Evolutionary conservation across 2,797 vertebrate genomes (phyloP), one percentile per base, ranked within the genome.

Genomic region (Neosilurus hyrtlii): DNA sequence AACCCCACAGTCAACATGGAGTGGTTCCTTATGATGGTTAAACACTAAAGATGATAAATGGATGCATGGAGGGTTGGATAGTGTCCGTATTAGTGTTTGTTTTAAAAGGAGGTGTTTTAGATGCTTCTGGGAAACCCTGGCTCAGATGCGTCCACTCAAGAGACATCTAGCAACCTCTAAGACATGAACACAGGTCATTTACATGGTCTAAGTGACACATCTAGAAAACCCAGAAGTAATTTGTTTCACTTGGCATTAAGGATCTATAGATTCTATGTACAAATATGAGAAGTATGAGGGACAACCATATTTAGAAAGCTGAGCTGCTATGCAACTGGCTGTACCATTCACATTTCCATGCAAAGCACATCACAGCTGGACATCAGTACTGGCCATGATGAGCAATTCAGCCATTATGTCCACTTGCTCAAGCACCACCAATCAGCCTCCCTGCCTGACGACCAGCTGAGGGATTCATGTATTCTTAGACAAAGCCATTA

Each of bases 341-440:
- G 51, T 54, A 52, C n/a, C n/a, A 8, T 30, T 22, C 73, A 75
- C 52, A 88, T 86, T 68, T 61, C 74, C 73, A 85, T 84, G 73
- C 76, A 79, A 51, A 82, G 75, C 57, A 26, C 66, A 75, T 80
- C 66, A 79, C 82, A 82, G 86, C 84, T 87, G 84, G 75, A 43
- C 62, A 54, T 81, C 59, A 56, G 62, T 26, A 37, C 37, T 63
- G 80, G 57, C 24, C 51, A 49, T 81, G 79, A 83, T 85, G 70
- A 85, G 83, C 66, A 76, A 85, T 84, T 81, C 59, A 83, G 51
- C 68, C 35, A 43, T 43, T 43, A 43, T 5, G 43, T 43, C 68
- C 62, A n/a, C 18, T 26, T 37, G 18, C 56, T 76, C 30, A 70
- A 75, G 15, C 83, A 16, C 49, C 67, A 20, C 35, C 63, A 70